Conservation (phyloP, 30 jellyfish, hydroid and myxozoan species). For the Hydra vulgaris region DNA sequence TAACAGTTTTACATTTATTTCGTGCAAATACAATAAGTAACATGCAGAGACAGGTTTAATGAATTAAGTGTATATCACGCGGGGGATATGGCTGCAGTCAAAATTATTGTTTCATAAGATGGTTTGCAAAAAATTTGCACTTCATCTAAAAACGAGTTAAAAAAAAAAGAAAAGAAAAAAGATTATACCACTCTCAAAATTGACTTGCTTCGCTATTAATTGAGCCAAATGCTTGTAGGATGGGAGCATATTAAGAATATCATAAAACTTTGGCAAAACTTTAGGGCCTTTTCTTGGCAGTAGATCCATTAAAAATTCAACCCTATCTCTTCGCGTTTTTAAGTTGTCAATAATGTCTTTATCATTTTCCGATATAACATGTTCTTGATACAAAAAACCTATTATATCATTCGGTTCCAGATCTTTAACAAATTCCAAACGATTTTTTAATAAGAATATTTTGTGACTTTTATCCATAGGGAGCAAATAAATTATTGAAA, state of each 20-base stretch:
- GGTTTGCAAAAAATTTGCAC: not conserved
- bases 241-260: constrained; percentile 12
- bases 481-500: not conserved
- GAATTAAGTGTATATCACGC: no score
- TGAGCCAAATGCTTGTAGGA: constrained; percentile 43
- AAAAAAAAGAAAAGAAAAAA: not conserved
- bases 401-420: constrained; percentile 49
- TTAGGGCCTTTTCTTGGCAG: constrained; percentile 75
- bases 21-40: no score
- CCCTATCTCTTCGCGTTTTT: constrained; percentile 47
- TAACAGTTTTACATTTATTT: no score
- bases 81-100: no score
- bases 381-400: constrained; percentile 41
- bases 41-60: no score
- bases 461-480: constrained; percentile 42
- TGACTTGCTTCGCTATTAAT: not conserved
- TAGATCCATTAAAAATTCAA: constrained; percentile 58
- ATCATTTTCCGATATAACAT: constrained; percentile 55
- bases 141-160: not conserved
- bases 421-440: constrained; percentile 47
- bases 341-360: constrained; percentile 43
- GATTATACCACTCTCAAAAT: not conserved
- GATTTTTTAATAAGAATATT: constrained; percentile 25
- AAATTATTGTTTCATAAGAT: no score
- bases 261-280: constrained; percentile 43